Evolutionary conservation across 2,888 invertebrate species (phyloP), one percentile per base, ranked within the genome.

Genomic region (Cerastis rubricosa): DNA sequence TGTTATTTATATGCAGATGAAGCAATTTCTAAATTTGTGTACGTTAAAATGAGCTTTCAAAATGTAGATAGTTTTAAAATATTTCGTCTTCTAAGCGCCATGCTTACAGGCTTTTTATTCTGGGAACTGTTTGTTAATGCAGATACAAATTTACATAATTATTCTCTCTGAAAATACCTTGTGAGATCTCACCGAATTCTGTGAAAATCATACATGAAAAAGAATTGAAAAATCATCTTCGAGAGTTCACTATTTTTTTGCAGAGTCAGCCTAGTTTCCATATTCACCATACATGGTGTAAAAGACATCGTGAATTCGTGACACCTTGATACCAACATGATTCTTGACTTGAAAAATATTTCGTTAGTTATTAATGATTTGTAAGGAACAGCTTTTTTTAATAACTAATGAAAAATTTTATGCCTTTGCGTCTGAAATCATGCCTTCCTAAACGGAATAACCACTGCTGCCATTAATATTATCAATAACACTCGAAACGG

Each of bases 21-120:
- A 71, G 72, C 29, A 54, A 75, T 81, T 85, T 84, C 85, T 81
- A 84, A 84, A 81, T 74, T 63, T 83, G 47, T 51, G 70, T 47
- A 49, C 35, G 25, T 65, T 66, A n/a, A 70, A 70, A 78, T 80
- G 8, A 65, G 43, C 75, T 75, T 74, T 63, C 47, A 64, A 79
- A 74, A 49, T 63, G 9, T 22, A 7, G 45, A 35, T 47, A 3
- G 29, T 43, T 54, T 35, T 25, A 0, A 35, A 45, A 43, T 25
- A 35, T 8, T 17, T 59, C 19, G 6, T 72, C 9, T 64, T 29
- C 19, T 25, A 49, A 51, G n/a, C 5, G 17, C 29, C 5, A n/a
- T 29, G 29, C 0, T 29, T 43, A 22, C 7, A 11, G 2, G 45
- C 0, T 43, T 29, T 6, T 40, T 3, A 11, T 22, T 6, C 0